phyloP scores from a whole-genome alignment of 2,113 vertebrate genomes.

The Cacatua alba region DNA sequence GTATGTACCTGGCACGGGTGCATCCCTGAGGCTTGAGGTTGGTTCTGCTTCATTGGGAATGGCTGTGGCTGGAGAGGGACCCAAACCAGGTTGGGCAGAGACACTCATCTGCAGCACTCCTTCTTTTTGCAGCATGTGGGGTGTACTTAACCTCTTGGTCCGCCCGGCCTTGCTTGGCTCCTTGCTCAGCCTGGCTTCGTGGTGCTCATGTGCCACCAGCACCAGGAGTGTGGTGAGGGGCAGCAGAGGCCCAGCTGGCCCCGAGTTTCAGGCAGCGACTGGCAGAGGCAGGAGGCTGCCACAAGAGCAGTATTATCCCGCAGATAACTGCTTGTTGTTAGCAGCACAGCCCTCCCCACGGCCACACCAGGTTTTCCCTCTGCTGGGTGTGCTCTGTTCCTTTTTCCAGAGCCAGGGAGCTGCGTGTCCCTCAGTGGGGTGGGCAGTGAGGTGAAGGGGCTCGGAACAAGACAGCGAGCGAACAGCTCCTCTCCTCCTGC shows the following conservation, averaged over 20 bases:
- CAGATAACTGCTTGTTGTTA: not conserved
- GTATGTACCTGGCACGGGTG: fast-evolving
- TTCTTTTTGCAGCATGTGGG: not conserved
- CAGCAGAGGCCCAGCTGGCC: not conserved
- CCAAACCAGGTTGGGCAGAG: not conserved
- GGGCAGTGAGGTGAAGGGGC: not conserved
- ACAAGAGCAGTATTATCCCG: not conserved
- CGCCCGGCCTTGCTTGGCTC: not conserved
- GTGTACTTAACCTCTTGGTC: not conserved
- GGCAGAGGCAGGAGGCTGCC: not conserved
- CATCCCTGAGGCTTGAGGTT: not conserved
- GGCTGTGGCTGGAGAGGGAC: not conserved
- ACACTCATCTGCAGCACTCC: not conserved
- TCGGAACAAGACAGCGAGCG: fast-evolving
- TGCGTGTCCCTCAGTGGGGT: fast-evolving
- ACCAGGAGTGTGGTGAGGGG: not conserved
- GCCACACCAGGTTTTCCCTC: not conserved
- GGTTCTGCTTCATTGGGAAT: not conserved
- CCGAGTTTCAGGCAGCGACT: not conserved
- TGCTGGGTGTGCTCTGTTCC: not conserved
- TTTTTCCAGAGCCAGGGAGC: not conserved
- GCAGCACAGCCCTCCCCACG: not conserved
- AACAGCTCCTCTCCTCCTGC: not conserved
- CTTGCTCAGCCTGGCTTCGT: not conserved
- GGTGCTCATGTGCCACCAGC: not conserved